Conservation (phyloP, 2,797 vertebrate genomes). For the Ctenosaura bakeri region DNA sequence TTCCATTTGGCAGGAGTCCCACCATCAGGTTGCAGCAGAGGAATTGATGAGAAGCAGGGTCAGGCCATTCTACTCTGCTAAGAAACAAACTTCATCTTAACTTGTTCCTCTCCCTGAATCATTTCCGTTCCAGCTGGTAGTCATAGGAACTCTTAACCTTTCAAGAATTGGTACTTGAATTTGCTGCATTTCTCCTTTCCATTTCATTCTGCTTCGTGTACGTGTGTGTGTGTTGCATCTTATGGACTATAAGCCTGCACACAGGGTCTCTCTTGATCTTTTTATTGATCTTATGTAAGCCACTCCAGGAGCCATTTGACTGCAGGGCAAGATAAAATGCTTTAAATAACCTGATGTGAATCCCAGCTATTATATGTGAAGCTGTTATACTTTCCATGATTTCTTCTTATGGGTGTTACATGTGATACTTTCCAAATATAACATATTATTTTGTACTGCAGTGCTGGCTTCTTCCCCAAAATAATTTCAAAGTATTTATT, state of each 20-base stretch:
- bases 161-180: not conserved
- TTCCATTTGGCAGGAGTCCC: not conserved
- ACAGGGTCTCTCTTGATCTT: not conserved
- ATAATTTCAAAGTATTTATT: constrained; percentile 1
- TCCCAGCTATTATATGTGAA: not conserved
- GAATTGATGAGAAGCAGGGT: not conserved
- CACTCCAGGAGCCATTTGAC: not conserved
- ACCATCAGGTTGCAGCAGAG: not conserved
- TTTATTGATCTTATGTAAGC: not conserved
- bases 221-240: not conserved
- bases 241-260: not conserved
- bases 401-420: constrained; percentile 4
- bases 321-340: not conserved
- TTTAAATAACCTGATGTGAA: not conserved
- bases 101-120: not conserved
- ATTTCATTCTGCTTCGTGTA: no score
- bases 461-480: constrained; percentile 9
- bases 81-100: not conserved
- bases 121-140: not conserved
- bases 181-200: not conserved
- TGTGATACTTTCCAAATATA: not conserved
- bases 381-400: not conserved
- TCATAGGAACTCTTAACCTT: not conserved
- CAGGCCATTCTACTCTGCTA: not conserved
- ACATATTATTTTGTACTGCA: constrained; percentile 32